Percentiles rank a stretch among this genome's conserved stretches.
Evolutionary conservation across 2,888 invertebrate genomes (phyloP).

Genomic region (Eurois occulta): DNA sequence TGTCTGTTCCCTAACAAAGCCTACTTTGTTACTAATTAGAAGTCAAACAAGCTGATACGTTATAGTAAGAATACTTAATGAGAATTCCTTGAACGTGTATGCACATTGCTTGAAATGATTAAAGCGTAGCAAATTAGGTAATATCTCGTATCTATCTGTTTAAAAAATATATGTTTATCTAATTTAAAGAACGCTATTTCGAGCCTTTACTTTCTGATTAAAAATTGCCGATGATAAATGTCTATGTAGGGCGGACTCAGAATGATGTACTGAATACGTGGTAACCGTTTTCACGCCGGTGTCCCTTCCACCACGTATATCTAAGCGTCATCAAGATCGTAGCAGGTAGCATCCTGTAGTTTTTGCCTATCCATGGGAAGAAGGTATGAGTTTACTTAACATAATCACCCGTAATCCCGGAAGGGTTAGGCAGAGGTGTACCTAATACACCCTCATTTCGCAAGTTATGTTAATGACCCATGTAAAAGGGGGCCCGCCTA

Average conservation of each 20-base stretch:
- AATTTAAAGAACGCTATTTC: neutral
- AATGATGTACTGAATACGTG: no score
- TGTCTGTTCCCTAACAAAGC: slow-evolving; percentile 52
- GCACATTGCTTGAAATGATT: slow-evolving; percentile 33
- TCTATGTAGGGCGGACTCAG: no score
- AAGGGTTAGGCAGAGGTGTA: neutral
- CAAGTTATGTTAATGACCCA: no score
- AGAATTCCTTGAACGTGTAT: slow-evolving; percentile 18
- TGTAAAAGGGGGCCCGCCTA: neutral
- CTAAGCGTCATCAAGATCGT: neutral
- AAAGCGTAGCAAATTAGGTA: slow-evolving; percentile 35
- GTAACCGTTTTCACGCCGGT: no score
- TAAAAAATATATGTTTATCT: neutral
- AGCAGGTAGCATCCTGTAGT: neutral
- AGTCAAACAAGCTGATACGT: slow-evolving; percentile 49
- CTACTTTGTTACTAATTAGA: slow-evolving; percentile 60
- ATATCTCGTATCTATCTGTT: neutral
- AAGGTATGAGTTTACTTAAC: neutral
- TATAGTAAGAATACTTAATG: slow-evolving; percentile 44
- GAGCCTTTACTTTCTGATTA: neutral
- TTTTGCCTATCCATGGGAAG: neutral
- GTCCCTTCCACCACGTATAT: neutral
- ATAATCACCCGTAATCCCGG: neutral
- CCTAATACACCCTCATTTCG: neutral
- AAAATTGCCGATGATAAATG: no score